These are phyloP conservation scores for Rhyacichthys aspro DNA, from an alignment of 2,797 vertebrate species.

Conservation along the genomic window DNA sequence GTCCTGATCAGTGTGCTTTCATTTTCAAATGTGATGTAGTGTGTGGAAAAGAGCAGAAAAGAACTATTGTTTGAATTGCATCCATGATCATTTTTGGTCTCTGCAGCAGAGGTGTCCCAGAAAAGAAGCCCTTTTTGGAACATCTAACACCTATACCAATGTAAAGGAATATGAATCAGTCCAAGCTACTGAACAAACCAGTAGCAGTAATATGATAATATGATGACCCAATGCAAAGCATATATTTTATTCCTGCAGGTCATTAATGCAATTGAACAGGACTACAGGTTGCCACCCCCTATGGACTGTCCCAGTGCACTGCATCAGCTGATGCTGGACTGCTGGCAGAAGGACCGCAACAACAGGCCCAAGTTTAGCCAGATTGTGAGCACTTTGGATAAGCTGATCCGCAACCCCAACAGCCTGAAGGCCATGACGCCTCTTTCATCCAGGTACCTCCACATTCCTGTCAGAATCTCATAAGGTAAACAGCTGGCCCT, in stretches of 20 bases:
- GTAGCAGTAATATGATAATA: not conserved
- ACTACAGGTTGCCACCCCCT: constrained; percentile 92
- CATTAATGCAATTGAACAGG: constrained; percentile 96
- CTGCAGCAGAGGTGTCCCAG: too few species aligned
- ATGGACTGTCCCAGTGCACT: constrained; percentile 95
- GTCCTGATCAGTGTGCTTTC: too few species aligned
- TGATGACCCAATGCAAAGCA: not conserved
- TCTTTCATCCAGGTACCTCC: constrained; percentile 88
- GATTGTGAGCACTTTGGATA: constrained; percentile 94
- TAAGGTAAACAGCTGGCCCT: not conserved
- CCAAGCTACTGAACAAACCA: too few species aligned
- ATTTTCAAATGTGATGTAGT: too few species aligned
- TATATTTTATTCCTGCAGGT: constrained; percentile 83
- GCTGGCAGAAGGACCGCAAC: constrained; percentile 97
- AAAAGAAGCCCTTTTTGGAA: too few species aligned
- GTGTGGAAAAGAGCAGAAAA: too few species aligned
- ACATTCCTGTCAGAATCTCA: not conserved
- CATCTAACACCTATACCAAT: too few species aligned
- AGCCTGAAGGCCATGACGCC: constrained; percentile 94
- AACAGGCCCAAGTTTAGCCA: constrained; percentile 93
- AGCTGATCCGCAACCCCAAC: constrained; percentile 96
- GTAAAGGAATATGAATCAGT: too few species aligned
- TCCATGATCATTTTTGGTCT: too few species aligned
- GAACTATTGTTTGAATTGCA: too few species aligned
- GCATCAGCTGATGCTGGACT: constrained; percentile 97